Base-by-base conservation (phyloP, 2,888 invertebrate species). In the Dasysyrphus albostriatus region DNA sequence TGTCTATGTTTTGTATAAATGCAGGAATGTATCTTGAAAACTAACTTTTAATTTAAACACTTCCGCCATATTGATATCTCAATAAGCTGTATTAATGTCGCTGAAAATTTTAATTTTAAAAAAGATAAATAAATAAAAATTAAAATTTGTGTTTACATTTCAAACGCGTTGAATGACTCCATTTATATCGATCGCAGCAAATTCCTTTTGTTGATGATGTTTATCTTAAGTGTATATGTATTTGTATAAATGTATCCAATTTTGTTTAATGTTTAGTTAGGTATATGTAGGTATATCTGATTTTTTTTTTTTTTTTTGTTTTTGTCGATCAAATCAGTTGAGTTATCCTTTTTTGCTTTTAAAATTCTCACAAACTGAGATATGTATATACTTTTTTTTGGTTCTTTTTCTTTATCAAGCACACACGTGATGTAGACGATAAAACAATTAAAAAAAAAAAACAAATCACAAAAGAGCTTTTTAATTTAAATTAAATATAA, bases 141-240 rank as follows among this genome's bases (percentile, higher is more conserved):
- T 8, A 49, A 58, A 65, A 39, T 42, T 14, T 42, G 32, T 82
- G 77, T 77, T 82, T 82, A 82, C 82, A 72, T 82, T 76, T 77
- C 39, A 59, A 24, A 10, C 9, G 69, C 9, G 69, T 65, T 70
- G 81, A 76, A 61, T 76, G 49, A 76, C 69, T 19, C n/a, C 34
- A n/a, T 49, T 39, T 69, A 58, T 24, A 24, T 54, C 14, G 10
- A 24, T 54, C 14, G 10, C 59, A n/a, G 44, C 44, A 44, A 39
- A 61, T 61, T 42, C 34, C 37, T 19, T 54, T 76, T 32, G 19
- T 49, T 63, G 65, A 29, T 70, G 74, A 61, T 16, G 59, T 80
- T 65, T 37, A 39, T 37, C 37, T 37, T 4, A 5, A 24, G 5
- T 24, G 10, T 14, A 24, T 12, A 10, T 24, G 5, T 42, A 42